Conservation (phyloP, 2,113 vertebrate species). For the Crocuta crocuta region DNA sequence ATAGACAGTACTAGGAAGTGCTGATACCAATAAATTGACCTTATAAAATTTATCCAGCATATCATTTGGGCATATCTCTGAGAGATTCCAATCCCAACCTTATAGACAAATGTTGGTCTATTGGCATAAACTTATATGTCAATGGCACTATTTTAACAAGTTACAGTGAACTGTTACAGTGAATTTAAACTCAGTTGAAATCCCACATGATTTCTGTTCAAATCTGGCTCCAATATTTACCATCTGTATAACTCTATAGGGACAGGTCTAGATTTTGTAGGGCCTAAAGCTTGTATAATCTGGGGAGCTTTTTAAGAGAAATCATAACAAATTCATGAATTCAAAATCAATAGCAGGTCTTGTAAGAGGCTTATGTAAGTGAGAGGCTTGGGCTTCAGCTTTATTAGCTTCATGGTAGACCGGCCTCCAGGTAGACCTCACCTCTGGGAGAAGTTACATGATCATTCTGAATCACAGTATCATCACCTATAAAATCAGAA, state of each 20-base stretch:
- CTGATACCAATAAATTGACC: background rate
- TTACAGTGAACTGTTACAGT: background rate
- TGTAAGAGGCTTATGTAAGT: background rate
- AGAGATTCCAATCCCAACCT: background rate
- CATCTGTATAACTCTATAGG: background rate
- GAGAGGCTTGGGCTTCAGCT: background rate
- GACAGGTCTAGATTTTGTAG: background rate
- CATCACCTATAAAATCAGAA: background rate
- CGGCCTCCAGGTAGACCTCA: background rate
- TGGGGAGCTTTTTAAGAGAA: conserved; percentile 1
- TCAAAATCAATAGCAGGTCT: background rate
- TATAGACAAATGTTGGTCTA: background rate
- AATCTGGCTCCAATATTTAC: background rate
- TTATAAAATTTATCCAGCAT: background rate
- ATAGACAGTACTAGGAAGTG: background rate
- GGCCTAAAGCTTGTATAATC: background rate
- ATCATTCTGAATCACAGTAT: background rate
- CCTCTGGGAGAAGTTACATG: background rate
- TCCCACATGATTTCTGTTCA: conserved; percentile 3
- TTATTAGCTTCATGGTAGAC: background rate
- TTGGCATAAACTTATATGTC: background rate
- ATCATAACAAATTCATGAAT: background rate
- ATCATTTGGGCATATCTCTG: background rate
- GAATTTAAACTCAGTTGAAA: conserved; percentile 45
- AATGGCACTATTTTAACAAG: background rate